Percentiles rank a stretch among this genome's conserved stretches.
Conservation (phyloP, 2,797 vertebrate species). For the Cephalopachus bancanus region DNA sequence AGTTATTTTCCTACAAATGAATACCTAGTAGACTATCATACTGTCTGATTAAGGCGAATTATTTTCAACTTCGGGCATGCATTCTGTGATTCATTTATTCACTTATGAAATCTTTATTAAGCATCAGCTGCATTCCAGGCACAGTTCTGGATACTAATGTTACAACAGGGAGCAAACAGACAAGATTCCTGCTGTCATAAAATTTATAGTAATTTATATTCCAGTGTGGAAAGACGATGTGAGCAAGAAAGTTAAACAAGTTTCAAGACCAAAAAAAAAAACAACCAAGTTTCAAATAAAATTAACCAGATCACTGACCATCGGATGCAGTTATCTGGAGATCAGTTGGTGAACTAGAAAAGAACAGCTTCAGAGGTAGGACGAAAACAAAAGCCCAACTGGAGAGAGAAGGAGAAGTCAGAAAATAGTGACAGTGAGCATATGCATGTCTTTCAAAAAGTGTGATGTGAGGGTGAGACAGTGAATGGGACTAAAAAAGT, state of each 20-base stretch:
- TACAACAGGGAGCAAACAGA: background rate
- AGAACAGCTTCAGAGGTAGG: background rate
- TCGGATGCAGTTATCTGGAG: background rate
- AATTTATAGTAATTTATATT: background rate
- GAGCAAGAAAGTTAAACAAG: background rate
- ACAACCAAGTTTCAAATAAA: background rate
- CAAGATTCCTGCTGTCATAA: background rate
- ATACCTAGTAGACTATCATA: background rate
- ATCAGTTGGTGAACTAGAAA: background rate
- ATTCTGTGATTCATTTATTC: background rate
- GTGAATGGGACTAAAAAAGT: background rate
- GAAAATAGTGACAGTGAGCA: background rate
- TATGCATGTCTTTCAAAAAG: background rate
- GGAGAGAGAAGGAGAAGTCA: background rate
- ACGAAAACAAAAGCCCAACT: background rate
- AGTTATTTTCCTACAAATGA: background rate
- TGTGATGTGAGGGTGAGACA: background rate
- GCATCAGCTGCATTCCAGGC: background rate
- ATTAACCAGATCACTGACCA: background rate
- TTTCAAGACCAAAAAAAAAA: background rate
- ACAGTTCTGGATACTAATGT: background rate
- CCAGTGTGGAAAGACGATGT: background rate
- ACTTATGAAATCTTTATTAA: constrained; percentile 36
- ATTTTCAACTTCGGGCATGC: background rate
- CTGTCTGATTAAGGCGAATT: constrained; percentile 1